phyloP scores from a whole-genome alignment of 2,113 vertebrate species.

The Phaethon lepturus region DNA sequence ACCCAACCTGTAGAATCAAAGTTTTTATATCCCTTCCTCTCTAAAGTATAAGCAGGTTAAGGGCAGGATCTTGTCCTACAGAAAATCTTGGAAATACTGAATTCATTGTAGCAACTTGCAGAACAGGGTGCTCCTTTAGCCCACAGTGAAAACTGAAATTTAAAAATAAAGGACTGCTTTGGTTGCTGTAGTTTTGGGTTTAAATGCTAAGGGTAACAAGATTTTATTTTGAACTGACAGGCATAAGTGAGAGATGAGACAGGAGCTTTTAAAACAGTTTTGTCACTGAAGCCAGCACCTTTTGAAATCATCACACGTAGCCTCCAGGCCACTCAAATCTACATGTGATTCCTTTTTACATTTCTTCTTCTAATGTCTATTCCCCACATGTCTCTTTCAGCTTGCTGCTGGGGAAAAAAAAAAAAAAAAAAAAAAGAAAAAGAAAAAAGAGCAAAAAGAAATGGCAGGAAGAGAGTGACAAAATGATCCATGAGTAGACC shows the following conservation, averaged over 20 bases:
- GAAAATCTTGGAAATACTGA: neutral
- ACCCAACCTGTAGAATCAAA: neutral
- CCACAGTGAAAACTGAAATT: neutral
- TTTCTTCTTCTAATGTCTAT: neutral
- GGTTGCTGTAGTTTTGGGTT: neutral
- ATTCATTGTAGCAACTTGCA: neutral
- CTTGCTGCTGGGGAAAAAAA: neutral
- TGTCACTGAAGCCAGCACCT: neutral
- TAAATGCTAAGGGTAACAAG: neutral
- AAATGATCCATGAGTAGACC: neutral
- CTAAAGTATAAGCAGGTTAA: neutral
- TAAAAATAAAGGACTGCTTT: neutral
- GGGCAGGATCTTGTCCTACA: neutral
- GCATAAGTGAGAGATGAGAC: neutral
- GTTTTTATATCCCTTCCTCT: neutral
- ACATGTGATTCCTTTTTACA: neutral
- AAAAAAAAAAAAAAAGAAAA: neutral
- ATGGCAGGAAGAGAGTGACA: neutral
- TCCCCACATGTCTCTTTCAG: neutral
- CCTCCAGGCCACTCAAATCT: neutral
- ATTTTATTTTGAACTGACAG: neutral
- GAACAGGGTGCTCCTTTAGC: neutral
- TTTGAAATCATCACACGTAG: neutral
- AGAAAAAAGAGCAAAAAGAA: neutral
- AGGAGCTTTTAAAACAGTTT: neutral